Percentiles rank a stretch among this genome's conserved stretches.
These are phyloP conservation scores for Megastigmus dorsalis DNA, from an alignment of 2,888 invertebrate genomes.

Conservation along the genomic window DNA sequence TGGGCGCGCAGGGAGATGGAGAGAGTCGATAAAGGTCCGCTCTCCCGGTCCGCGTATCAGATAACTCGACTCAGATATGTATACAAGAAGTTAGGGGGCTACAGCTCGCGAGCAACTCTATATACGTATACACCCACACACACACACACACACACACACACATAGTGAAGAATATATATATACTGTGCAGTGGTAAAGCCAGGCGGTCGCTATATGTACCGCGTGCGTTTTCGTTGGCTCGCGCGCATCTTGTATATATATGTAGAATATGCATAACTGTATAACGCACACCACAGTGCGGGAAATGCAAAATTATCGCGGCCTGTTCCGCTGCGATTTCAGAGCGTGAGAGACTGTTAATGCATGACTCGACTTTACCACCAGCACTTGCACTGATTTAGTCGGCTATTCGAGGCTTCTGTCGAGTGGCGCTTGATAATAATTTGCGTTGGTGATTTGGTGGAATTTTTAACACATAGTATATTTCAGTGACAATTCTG, in stretches of 20 bases:
- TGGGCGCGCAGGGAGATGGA: slow-evolving; percentile 60
- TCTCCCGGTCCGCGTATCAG: slow-evolving; percentile 62
- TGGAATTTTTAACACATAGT: no score
- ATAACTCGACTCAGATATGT: slow-evolving; percentile 61
- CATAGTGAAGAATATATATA: no score
- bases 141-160: background rate
- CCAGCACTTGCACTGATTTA: background rate
- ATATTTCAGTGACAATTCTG: no score
- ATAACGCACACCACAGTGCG: background rate
- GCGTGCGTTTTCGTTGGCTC: background rate
- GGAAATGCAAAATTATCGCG: slow-evolving; percentile 22
- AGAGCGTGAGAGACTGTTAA: slow-evolving; percentile 3
- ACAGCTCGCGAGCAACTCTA: background rate
- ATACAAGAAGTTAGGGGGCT: slow-evolving; percentile 60
- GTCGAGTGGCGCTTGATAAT: background rate
- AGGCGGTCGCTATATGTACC: background rate
- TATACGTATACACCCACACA: slow-evolving; percentile 1
- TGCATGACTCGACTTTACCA: background rate
- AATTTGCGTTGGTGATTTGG: no score
- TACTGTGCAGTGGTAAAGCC: background rate
- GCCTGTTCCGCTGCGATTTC: background rate
- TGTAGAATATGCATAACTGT: no score
- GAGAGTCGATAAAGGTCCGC: slow-evolving; percentile 63
- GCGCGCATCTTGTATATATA: no score
- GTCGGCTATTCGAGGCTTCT: background rate